Evolutionary conservation across 2,888 invertebrate genomes (phyloP).

Genomic region (Tetropium fuscum): DNA sequence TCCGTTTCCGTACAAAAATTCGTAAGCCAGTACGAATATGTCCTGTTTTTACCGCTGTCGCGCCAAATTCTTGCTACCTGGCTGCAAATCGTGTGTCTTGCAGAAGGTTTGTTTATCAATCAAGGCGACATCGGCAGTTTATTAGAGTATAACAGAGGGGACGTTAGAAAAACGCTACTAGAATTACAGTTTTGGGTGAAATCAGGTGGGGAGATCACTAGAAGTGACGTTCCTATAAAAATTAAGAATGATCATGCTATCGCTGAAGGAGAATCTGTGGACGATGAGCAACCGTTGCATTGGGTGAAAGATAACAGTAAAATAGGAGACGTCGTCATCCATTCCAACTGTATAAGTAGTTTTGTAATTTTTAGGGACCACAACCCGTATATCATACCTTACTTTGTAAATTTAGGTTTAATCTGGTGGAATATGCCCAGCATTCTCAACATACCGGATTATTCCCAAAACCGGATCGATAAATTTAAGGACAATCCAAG

Average conservation of each 20-base stretch:
- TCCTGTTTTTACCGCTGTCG: slow-evolving; percentile 66
- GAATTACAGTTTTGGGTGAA: slow-evolving; percentile 79
- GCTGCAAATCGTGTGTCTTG: slow-evolving; percentile 76
- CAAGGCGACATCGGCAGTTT: slow-evolving; percentile 68
- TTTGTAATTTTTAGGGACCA: slow-evolving; percentile 46
- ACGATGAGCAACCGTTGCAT: slow-evolving; percentile 36
- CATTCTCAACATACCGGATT: slow-evolving; percentile 38
- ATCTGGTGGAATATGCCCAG: slow-evolving; percentile 54
- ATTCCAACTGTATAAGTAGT: slow-evolving; percentile 48
- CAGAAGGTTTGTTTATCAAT: slow-evolving; percentile 72
- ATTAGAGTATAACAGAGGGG: slow-evolving; percentile 74
- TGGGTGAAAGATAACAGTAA: slow-evolving; percentile 18
- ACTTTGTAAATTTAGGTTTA: slow-evolving; percentile 49
- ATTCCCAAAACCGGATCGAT: slow-evolving; percentile 28
- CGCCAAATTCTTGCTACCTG: slow-evolving; percentile 72
- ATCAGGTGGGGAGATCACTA: slow-evolving; percentile 58
- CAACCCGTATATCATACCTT: slow-evolving; percentile 43
- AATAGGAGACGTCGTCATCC: slow-evolving; percentile 30
- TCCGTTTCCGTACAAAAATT: slow-evolving; percentile 75
- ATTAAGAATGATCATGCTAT: slow-evolving; percentile 19
- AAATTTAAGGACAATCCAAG: slow-evolving; percentile 16
- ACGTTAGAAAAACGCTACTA: slow-evolving; percentile 78
- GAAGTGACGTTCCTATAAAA: slow-evolving; percentile 32
- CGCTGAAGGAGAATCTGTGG: slow-evolving; percentile 28
- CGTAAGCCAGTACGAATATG: slow-evolving; percentile 66